phyloP scores from a whole-genome alignment of 92 coral and sea anemone genomes.

The Phenganax stokvisi region DNA sequence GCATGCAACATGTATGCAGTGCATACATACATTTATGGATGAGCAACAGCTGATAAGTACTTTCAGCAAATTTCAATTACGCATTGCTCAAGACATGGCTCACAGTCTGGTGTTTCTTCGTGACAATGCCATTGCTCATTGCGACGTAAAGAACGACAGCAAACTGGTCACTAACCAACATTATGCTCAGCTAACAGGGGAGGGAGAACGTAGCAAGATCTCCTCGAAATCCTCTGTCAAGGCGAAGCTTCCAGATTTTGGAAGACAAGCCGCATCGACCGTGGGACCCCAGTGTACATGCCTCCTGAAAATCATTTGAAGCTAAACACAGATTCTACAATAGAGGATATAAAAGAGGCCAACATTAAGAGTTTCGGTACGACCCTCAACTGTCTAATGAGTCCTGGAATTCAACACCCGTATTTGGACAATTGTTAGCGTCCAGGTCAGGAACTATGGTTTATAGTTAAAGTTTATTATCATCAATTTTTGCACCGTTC shows the following conservation, averaged over 20 bases:
- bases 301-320: not conserved
- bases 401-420: not conserved
- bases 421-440: not conserved
- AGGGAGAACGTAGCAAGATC: not conserved
- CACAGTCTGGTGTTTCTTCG: not conserved
- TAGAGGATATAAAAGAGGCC: constrained; percentile 8
- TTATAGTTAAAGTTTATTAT: too few species aligned
- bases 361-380: not conserved
- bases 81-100: constrained; percentile 2
- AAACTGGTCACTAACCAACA: constrained; percentile 5
- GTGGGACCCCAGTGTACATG: constrained; percentile 18
- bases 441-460: not conserved
- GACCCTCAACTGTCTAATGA: not conserved
- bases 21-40: not conserved
- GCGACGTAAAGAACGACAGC: constrained; percentile 9
- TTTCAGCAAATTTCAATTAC: not conserved
- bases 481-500: too few species aligned
- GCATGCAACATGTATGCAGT: too few species aligned
- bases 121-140: constrained; percentile 2
- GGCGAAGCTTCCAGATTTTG: constrained; percentile 6
- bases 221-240: not conserved
- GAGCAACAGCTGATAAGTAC: not conserved
- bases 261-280: constrained; percentile 1
- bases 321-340: not conserved
- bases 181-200: not conserved